Base-by-base conservation (phyloP, 2,113 vertebrate species). In the Recurvirostra avosetta region DNA sequence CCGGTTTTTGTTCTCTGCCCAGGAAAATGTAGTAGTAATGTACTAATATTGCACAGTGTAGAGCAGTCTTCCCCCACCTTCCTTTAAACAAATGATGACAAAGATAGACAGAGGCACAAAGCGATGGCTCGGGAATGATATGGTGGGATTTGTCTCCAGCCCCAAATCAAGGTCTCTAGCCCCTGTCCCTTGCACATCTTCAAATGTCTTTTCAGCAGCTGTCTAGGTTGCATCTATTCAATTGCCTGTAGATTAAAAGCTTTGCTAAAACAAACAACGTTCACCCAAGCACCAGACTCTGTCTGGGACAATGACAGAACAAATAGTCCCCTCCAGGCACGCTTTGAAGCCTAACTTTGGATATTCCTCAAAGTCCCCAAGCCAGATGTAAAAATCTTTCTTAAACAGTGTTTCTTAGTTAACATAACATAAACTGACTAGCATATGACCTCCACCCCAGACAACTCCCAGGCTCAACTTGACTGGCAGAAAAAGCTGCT, bases 231-330 rank as follows among this genome's bases (percentile, higher is more conserved):
- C 62, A 36, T 36, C 4, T 3, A 12, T 70, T 61, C 53, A 27
- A 30, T 26, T 8, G 3, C 49, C 49, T 41, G 49, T 6, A 61
- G 81, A 72, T 85, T 79, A 88, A 94, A 96, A 95, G 53, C 34
- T 91, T 58, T 55, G 41, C 77, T 91, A 70, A 85, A 95, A 59
- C 45, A 73, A 92, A 75, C 50, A 83, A 5, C 3, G 5, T 34
- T 85, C 70, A 75, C 80, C 43, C 66, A 58, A 92, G 52, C 56
- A 78, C 38, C 81, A 93, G 84, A 86, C 63, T 83, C 63, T 62
- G 90, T 93, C 92, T 96, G 85, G 67, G 78, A 93, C 88, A 94
- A 58, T 73, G 88, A 76, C 63, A 83, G 79, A 76, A 62, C 90
- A 79, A 91, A 86, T 21, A 76, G 67, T 14, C n/a, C 77, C 90